These are phyloP conservation scores for Pedionomus torquatus DNA, from an alignment of 2,113 vertebrate species.

Conservation along the genomic window DNA sequence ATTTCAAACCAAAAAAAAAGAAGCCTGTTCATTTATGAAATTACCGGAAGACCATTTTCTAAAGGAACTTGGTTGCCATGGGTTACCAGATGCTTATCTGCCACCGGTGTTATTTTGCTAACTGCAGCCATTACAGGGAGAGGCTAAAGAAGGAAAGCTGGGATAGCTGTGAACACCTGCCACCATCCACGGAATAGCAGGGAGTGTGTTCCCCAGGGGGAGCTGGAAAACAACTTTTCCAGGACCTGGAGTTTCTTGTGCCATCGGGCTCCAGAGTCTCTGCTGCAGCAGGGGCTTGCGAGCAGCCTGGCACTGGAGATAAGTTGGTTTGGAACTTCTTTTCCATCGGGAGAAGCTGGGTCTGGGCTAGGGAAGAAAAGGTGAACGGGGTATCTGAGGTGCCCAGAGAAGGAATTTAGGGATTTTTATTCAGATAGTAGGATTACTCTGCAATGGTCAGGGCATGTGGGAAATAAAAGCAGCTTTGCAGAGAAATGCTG, in stretches of 20 bases:
- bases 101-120: conserved; percentile 23
- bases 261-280: neutral
- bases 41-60: conserved; percentile 62
- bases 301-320: neutral
- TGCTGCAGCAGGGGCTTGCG: neutral
- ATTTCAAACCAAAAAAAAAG: neutral
- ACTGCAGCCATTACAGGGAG: neutral
- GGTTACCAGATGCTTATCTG: conserved; percentile 61
- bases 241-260: neutral
- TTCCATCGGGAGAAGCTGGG: neutral
- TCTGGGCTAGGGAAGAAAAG: neutral
- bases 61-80: conserved; percentile 59
- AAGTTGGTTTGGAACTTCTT: neutral
- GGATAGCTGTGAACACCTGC: neutral
- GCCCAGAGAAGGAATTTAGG: neutral
- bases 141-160: neutral
- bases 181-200: neutral
- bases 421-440: neutral
- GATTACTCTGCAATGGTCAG: neutral
- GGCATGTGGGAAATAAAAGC: neutral
- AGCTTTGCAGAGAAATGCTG: neutral
- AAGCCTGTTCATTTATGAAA: conserved; percentile 44
- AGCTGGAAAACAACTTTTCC: neutral
- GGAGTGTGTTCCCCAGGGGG: neutral
- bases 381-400: neutral